A percentile compares a stretch with the other conserved stretches of the same genome.
Evolutionary conservation across 2,797 vertebrate genomes (phyloP).

Genomic region (Dromococcyx pavoninus): DNA sequence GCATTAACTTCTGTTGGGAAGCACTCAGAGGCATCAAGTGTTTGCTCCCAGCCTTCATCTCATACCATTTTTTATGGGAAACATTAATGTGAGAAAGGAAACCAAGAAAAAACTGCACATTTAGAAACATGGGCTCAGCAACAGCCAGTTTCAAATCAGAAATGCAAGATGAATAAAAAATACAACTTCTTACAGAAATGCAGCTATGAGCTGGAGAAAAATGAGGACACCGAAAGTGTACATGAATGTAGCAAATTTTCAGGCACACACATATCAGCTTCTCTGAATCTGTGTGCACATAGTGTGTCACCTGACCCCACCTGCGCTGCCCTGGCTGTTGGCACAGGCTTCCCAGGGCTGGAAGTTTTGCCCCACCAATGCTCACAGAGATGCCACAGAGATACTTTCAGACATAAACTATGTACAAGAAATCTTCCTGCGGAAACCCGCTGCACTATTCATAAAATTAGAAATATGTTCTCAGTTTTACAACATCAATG

Average conservation of each 20-base stretch:
- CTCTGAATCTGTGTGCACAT: accelerated
- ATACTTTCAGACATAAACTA: not conserved
- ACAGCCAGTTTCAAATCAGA: accelerated
- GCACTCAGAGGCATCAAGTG: not conserved
- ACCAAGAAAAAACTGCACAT: accelerated
- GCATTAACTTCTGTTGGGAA: not conserved
- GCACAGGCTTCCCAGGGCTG: too few species aligned
- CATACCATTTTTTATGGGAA: not conserved
- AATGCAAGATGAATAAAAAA: not conserved
- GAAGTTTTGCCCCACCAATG: not conserved
- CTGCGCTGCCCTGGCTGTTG: accelerated
- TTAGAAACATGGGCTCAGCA: not conserved
- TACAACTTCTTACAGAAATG: not conserved
- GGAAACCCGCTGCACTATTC: not conserved
- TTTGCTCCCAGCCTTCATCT: not conserved
- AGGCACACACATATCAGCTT: accelerated
- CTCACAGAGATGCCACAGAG: not conserved
- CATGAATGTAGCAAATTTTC: accelerated
- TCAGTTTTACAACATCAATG: not conserved
- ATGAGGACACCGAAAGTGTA: not conserved
- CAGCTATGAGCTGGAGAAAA: not conserved
- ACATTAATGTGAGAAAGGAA: accelerated
- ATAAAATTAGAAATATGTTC: not conserved
- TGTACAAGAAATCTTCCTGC: not conserved
- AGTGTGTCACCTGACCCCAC: accelerated